Percentiles rank a stretch among this genome's conserved stretches.
Evolutionary conservation across 1,140 invertebrate species (phyloP).

Genomic region (Euschistus heros): DNA sequence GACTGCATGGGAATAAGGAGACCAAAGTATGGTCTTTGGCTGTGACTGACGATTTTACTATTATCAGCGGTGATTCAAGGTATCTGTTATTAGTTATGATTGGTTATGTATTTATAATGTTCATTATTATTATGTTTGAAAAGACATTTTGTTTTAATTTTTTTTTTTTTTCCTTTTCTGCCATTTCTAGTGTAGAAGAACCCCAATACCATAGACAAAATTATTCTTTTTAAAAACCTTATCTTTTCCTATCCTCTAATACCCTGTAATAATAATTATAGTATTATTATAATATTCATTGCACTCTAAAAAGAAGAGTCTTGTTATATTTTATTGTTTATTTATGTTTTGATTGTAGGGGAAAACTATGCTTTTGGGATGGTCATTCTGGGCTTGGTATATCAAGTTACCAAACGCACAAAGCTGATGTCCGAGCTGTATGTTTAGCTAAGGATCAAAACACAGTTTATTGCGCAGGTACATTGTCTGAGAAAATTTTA

Average conservation of each 20-base stretch:
- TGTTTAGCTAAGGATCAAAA: conserved; percentile 58
- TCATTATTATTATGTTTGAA: too few relatives aligned
- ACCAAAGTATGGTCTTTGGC: conserved; percentile 79
- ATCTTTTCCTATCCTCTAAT: too few relatives aligned
- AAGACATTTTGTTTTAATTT: too few relatives aligned
- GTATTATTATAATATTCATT: background rate
- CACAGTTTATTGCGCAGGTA: conserved; percentile 58
- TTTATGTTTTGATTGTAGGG: conserved; percentile 37
- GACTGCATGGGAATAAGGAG: conserved; percentile 47
- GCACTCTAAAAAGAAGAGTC: background rate
- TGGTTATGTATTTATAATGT: too few relatives aligned
- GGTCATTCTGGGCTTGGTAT: conserved; percentile 62
- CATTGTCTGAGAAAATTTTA: conserved; percentile 1
- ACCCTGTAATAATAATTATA: background rate
- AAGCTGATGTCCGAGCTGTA: conserved; percentile 64
- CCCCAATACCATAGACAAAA: too few relatives aligned
- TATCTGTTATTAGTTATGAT: background rate
- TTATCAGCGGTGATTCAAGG: conserved; percentile 80
- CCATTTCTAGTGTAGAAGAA: too few relatives aligned
- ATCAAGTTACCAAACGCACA: conserved; percentile 61
- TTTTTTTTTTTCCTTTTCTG: too few relatives aligned
- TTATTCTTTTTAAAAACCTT: too few relatives aligned
- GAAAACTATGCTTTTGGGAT: conserved; percentile 80
- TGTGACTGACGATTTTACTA: conserved; percentile 65
- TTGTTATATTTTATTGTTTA: background rate